phyloP scores from a whole-genome alignment of 2,888 invertebrate species.

The Epinotia ramella region DNA sequence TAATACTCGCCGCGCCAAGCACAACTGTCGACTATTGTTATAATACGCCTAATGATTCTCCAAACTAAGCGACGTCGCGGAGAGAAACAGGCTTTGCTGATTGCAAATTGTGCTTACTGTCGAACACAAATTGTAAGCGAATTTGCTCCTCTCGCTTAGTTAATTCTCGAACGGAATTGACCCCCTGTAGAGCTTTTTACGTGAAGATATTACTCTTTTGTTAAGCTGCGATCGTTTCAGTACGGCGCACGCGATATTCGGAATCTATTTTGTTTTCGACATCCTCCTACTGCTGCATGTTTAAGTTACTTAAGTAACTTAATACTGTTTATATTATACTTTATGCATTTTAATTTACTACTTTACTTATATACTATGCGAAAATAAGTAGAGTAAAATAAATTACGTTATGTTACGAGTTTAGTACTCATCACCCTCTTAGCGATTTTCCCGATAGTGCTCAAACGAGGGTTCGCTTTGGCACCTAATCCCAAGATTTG shows the following conservation, averaged over 20 bases:
- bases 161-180: conserved; percentile 69
- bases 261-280: background rate
- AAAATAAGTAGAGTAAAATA: too few species aligned
- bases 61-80: conserved; percentile 64
- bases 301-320: background rate
- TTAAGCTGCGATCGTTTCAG: conserved; percentile 18
- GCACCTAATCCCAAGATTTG: too few species aligned
- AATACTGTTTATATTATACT: background rate
- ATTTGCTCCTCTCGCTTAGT: conserved; percentile 63
- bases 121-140: conserved; percentile 76
- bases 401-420: too few species aligned
- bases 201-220: conserved; percentile 33
- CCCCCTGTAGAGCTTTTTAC: conserved; percentile 62
- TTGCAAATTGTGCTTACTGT: conserved; percentile 80
- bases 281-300: background rate
- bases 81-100: conserved; percentile 75
- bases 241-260: background rate
- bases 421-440: too few species aligned
- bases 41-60: conserved; percentile 57
- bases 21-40: conserved; percentile 40
- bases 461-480: too few species aligned
- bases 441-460: too few species aligned
- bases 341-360: background rate
- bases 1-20: conserved; percentile 21
- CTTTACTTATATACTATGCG: background rate